phyloP scores from a whole-genome alignment of 1,140 invertebrate genomes.

The Lerema accius region DNA sequence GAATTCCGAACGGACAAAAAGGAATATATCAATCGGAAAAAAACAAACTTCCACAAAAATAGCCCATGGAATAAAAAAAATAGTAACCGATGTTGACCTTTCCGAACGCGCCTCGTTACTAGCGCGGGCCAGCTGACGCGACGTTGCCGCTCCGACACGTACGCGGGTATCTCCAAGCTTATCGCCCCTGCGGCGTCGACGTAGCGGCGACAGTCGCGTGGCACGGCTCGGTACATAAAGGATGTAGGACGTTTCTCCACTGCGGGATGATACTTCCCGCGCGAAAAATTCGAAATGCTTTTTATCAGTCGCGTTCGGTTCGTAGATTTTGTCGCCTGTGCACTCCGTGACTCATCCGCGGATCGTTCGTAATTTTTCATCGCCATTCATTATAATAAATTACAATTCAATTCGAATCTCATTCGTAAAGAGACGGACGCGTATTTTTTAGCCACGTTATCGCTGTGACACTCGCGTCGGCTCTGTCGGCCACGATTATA shows the following conservation, averaged over 20 bases:
- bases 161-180: constrained; percentile 55
- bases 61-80: constrained; percentile 69
- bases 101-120: constrained; percentile 68
- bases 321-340: constrained; percentile 41
- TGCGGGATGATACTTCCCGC: constrained; percentile 66
- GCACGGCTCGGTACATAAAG: constrained; percentile 66
- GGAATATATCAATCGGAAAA: constrained; percentile 52
- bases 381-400: constrained; percentile 15
- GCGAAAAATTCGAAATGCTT: constrained; percentile 80
- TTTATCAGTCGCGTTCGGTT: constrained; percentile 71
- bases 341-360: constrained; percentile 36
- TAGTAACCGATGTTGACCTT: constrained; percentile 78
- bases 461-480: constrained; percentile 10
- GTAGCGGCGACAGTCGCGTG: constrained; percentile 50
- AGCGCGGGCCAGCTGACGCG: constrained; percentile 78
- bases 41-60: constrained; percentile 65
- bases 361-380: constrained; percentile 36
- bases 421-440: constrained; percentile 10
- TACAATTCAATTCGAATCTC: constrained; percentile 30
- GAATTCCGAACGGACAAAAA: constrained; percentile 38
- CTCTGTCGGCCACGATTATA: constrained; percentile 8
- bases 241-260: constrained; percentile 64
- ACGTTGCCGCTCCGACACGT: constrained; percentile 61
- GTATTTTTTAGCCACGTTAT: constrained; percentile 15
- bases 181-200: constrained; percentile 60